Evolutionary conservation across 1,140 invertebrate genomes (phyloP), one percentile per base, ranked within the genome.

Genomic region (Cyrtorhinus lividipennis): DNA sequence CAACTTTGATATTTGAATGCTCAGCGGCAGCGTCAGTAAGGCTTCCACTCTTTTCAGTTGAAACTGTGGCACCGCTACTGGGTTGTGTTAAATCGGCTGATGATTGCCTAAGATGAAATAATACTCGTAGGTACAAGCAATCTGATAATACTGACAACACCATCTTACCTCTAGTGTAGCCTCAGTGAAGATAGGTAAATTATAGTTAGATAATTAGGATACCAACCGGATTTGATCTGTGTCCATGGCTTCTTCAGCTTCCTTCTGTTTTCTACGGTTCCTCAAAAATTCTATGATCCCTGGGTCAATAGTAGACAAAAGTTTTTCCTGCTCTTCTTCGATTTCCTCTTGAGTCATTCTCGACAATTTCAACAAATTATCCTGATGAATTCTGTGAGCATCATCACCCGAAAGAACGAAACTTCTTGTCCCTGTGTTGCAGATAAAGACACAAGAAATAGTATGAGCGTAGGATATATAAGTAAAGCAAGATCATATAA

Each of bases 311-410:
- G 73, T 79, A 22, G 79, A 64, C 15, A 81, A 72, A 1, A 92
- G 68, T 70, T 85, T 83, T 64, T 82, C 71, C 69, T 83, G 80
- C 73, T 91, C 88, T 59, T 79, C 74, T 20, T 87, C 67, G 66
- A 94, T 92, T 69, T 95, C 85, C 63, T 83, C 77, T 64, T 81
- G 71, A 1, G 78, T 80, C 86, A 94, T 89, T 69, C 77, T 69
- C 27, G 74, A 75, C 1, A 94, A 68, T 62, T 80, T 74, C 68
- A 81, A 71, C 0, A 86, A 22, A 74, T 93, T 94, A 73, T 88
- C 83, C 65, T 78, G 70, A 68, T 92, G 87, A 67, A 92, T 88
- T 64, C 78, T 74, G 57, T 78, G 71, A 24, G 79, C 76, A 66
- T 81, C 79, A 15, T 70, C 61, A 23, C 78, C 78, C 46, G 72